A percentile compares a stretch with the other conserved stretches of the same genome.
Conservation (phyloP, 2,888 invertebrate species). For the Girardia tigrina region DNA sequence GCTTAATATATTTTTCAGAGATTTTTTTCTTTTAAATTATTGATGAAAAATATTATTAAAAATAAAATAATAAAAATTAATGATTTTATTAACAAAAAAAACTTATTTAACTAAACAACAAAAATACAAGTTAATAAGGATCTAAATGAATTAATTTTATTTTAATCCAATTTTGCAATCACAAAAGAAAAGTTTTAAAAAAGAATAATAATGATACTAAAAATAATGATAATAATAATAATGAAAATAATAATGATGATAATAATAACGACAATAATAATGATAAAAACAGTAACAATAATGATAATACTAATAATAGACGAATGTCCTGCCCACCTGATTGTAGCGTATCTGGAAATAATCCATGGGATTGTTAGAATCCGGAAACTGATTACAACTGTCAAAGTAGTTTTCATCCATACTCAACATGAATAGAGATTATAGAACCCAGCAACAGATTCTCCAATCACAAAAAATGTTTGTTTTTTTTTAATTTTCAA, state of each 20-base stretch:
- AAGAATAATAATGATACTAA: not conserved
- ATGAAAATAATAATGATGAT: not conserved
- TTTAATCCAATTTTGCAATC: not conserved
- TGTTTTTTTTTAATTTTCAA: too few relatives aligned
- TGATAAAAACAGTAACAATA: not conserved
- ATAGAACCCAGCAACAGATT: not conserved
- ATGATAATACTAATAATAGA: not conserved
- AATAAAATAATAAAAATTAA: not conserved
- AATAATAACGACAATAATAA: too few relatives aligned
- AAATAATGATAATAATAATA: not conserved
- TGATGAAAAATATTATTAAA: not conserved
- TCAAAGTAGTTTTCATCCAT: constrained; percentile 32
- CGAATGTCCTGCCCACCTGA: constrained; percentile 12
- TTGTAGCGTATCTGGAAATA: constrained; percentile 31
- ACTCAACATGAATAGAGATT: constrained; percentile 6
- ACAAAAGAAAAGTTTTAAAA: not conserved
- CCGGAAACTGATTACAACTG: constrained; percentile 34
- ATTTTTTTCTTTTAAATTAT: not conserved
- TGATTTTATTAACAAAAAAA: too few relatives aligned
- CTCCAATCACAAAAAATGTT: too few relatives aligned
- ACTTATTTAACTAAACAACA: not conserved
- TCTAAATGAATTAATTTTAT: not conserved
- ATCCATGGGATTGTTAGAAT: constrained; percentile 36
- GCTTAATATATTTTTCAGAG: not conserved
- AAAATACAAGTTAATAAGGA: not conserved